A percentile compares a stretch with the other conserved stretches of the same genome.
These are phyloP conservation scores for Pachliopta kotzebuea DNA, from an alignment of 2,888 invertebrate genomes.

Conservation along the genomic window DNA sequence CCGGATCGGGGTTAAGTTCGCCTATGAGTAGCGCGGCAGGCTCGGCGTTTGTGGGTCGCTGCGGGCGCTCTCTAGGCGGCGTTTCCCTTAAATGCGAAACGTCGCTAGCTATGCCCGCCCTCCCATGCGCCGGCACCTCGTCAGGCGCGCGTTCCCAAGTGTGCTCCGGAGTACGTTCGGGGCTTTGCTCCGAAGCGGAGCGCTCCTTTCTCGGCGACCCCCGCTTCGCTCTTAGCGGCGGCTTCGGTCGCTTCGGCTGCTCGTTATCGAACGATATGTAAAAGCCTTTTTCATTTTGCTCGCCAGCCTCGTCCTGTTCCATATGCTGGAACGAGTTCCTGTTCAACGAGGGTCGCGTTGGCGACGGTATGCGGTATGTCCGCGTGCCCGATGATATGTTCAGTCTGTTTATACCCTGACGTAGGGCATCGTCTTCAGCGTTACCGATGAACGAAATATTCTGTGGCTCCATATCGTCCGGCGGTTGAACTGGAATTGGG, in stretches of 20 bases:
- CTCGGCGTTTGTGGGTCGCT: slow-evolving; percentile 45
- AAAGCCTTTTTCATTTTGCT: slow-evolving; percentile 89
- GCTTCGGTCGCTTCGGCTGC: slow-evolving; percentile 93
- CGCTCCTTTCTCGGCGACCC: slow-evolving; percentile 88
- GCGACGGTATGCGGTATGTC: slow-evolving; percentile 94
- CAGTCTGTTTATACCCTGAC: slow-evolving; percentile 86
- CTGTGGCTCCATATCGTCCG: slow-evolving; percentile 95
- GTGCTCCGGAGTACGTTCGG: slow-evolving; percentile 58
- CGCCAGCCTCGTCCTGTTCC: slow-evolving; percentile 52
- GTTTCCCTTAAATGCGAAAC: slow-evolving; percentile 43
- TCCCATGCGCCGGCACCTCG: slow-evolving; percentile 39
- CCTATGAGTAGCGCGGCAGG: slow-evolving; percentile 71
- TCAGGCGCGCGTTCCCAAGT: slow-evolving; percentile 27
- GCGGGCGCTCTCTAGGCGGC: slow-evolving; percentile 49
- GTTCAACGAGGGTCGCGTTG: slow-evolving; percentile 87
- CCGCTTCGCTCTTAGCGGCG: slow-evolving; percentile 88
- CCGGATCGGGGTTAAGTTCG: slow-evolving; percentile 68
- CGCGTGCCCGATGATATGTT: slow-evolving; percentile 93
- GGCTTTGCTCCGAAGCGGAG: slow-evolving; percentile 50
- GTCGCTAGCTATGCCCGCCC: slow-evolving; percentile 33
- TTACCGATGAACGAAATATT: slow-evolving; percentile 95
- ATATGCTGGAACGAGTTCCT: slow-evolving; percentile 85
- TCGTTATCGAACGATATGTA: slow-evolving; percentile 96
- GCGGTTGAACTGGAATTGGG: slow-evolving; percentile 85
- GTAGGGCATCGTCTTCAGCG: slow-evolving; percentile 78